Percentiles rank a stretch among this genome's conserved stretches.
phyloP scores from a whole-genome alignment of 2,113 vertebrate species.

The Hymenochirus boettgeri region DNA sequence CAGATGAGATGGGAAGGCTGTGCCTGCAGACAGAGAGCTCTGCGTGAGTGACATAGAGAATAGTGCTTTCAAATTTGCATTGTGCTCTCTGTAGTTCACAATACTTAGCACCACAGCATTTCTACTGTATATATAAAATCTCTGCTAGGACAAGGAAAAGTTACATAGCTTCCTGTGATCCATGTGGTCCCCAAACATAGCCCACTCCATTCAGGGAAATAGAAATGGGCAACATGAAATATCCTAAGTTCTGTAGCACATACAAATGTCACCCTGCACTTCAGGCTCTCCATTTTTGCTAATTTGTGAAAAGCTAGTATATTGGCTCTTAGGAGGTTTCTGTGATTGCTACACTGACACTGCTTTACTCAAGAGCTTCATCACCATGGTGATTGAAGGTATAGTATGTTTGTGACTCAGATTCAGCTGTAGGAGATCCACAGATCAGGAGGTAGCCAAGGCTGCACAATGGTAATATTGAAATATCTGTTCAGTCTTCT shows the following conservation, averaged over 20 bases:
- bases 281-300: background rate
- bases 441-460: background rate
- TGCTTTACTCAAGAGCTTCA: constrained; percentile 18
- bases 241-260: too few relatives aligned
- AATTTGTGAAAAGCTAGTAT: background rate
- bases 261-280: too few relatives aligned
- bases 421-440: constrained; percentile 1
- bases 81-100: background rate
- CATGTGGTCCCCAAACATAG: too few relatives aligned
- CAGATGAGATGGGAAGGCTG: background rate
- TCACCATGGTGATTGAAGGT: constrained; percentile 15
- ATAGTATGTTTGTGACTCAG: background rate
- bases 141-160: too few relatives aligned
- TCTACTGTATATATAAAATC: too few relatives aligned
- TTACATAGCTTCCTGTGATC: too few relatives aligned
- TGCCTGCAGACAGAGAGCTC: background rate
- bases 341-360: constrained; percentile 17
- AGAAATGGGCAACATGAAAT: too few relatives aligned
- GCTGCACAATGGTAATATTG: background rate
- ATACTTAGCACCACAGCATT: background rate
- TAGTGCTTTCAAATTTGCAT: background rate
- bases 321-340: constrained; percentile 6
- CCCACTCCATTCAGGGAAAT: too few relatives aligned
- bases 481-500: background rate
- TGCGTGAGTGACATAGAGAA: constrained; percentile 8